Evolutionary conservation across 1,140 invertebrate genomes (phyloP).

Genomic region (Zaprionus lachaisei): DNA sequence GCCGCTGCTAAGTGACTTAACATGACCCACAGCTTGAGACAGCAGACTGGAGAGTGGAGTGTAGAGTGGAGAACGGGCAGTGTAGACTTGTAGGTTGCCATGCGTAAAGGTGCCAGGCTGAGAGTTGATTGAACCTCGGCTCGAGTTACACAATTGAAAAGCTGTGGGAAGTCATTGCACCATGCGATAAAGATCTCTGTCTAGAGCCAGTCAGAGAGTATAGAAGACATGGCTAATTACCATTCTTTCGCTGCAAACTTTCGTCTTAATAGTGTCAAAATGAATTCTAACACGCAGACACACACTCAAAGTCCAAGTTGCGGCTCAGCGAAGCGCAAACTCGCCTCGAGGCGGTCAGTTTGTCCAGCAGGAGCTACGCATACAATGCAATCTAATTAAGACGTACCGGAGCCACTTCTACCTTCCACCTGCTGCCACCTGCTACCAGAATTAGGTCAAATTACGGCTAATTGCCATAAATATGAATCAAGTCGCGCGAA

Average conservation of each 20-base stretch:
- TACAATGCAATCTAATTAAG: slow-evolving; percentile 13
- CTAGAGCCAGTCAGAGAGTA: slow-evolving; percentile 7
- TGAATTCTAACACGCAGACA: slow-evolving; percentile 72
- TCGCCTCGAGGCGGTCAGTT: not conserved
- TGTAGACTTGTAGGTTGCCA: slow-evolving; percentile 51
- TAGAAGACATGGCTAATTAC: slow-evolving; percentile 67
- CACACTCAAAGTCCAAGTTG: slow-evolving; percentile 20
- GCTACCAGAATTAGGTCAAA: slow-evolving; percentile 61
- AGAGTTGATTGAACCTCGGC: slow-evolving; percentile 74
- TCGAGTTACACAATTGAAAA: slow-evolving; percentile 81
- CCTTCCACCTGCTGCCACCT: not conserved
- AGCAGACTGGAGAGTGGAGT: slow-evolving; percentile 16
- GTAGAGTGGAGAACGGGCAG: not conserved
- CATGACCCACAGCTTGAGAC: slow-evolving; percentile 61
- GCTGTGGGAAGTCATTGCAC: slow-evolving; percentile 76
- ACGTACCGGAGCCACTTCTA: not conserved
- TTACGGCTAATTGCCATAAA: slow-evolving; percentile 70
- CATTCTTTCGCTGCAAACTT: slow-evolving; percentile 54
- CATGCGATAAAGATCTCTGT: slow-evolving; percentile 67
- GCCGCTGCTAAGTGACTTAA: slow-evolving; percentile 62
- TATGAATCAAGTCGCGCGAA: slow-evolving; percentile 63
- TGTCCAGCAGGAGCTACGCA: not conserved
- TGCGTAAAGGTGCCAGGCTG: slow-evolving; percentile 78
- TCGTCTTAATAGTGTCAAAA: slow-evolving; percentile 75
- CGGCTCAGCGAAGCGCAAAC: slow-evolving; percentile 32